Percentiles rank a stretch among this genome's conserved stretches.
Conservation (phyloP, 2,113 vertebrate species). For the Mola mola region DNA sequence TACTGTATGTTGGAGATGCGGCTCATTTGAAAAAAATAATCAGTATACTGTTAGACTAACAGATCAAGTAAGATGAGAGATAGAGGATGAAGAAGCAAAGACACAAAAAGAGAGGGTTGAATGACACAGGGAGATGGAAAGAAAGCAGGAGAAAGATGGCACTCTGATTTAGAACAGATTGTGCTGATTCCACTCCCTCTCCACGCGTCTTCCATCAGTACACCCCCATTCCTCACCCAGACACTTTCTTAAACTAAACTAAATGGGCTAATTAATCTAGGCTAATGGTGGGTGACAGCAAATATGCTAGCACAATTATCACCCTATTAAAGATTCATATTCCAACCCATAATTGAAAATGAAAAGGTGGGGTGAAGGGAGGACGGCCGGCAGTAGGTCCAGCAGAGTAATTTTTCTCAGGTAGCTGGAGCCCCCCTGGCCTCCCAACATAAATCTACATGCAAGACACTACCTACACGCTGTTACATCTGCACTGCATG, state of each 20-base stretch:
- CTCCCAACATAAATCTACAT: constrained; percentile 1
- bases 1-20: too few species aligned
- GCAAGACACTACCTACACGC: background rate
- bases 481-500: background rate
- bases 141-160: constrained; percentile 54
- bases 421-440: constrained; percentile 16
- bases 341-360: constrained; percentile 79
- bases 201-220: constrained; percentile 68
- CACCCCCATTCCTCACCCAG: constrained; percentile 79
- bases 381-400: constrained; percentile 51
- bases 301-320: constrained; percentile 87
- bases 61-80: constrained; percentile 31
- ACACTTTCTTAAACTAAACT: constrained; percentile 83
- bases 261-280: constrained; percentile 86
- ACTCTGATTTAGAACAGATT: constrained; percentile 71
- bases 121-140: constrained; percentile 32
- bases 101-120: constrained; percentile 12
- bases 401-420: constrained; percentile 60
- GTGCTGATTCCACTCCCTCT: constrained; percentile 74
- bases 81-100: constrained; percentile 10
- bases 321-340: constrained; percentile 85
- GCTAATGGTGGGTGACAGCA: constrained; percentile 86
- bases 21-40: too few species aligned
- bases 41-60: too few species aligned
- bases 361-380: constrained; percentile 67